Evolutionary conservation across 2,113 vertebrate species (phyloP).

Genomic region (Tiliqua scincoides): DNA sequence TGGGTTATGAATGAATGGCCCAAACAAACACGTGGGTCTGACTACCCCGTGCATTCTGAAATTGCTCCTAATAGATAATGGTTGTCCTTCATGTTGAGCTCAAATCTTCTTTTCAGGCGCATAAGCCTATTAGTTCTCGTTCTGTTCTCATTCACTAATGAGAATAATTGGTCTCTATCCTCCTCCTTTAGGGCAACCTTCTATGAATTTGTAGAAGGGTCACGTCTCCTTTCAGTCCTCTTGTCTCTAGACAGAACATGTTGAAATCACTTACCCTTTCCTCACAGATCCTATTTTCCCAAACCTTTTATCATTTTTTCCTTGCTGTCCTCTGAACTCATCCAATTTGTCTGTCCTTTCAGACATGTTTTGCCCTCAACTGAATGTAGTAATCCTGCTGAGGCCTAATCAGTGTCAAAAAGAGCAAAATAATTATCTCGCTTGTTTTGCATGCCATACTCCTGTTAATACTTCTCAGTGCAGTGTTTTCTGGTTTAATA

Average conservation of each 20-base stretch:
- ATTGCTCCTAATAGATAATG: constrained; percentile 21
- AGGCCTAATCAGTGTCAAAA: constrained; percentile 39
- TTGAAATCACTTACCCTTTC: constrained; percentile 56
- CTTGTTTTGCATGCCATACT: constrained; percentile 57
- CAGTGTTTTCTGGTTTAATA: constrained; percentile 56
- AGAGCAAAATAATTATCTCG: constrained; percentile 60
- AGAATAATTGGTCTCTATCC: constrained; percentile 50
- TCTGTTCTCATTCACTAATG: constrained; percentile 53
- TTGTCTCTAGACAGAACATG: constrained; percentile 56
- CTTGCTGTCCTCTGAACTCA: constrained; percentile 42
- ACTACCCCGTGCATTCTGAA: constrained; percentile 17
- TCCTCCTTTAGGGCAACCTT: constrained; percentile 31
- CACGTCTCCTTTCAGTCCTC: constrained; percentile 45
- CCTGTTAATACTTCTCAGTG: constrained; percentile 58
- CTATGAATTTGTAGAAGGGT: constrained; percentile 43
- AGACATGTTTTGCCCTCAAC: constrained; percentile 29
- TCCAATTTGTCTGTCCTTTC: constrained; percentile 51
- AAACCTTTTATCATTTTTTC: constrained; percentile 44
- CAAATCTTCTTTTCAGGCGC: constrained; percentile 44
- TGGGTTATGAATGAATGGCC: not conserved
- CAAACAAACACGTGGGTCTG: not conserved
- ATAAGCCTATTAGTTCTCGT: constrained; percentile 50
- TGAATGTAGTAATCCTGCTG: constrained; percentile 40
- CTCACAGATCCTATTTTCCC: constrained; percentile 52
- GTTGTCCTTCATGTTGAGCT: constrained; percentile 56